A percentile compares a stretch with the other conserved stretches of the same genome.
phyloP scores from a whole-genome alignment of 92 coral and sea anemone genomes.

The Porites divaricata region DNA sequence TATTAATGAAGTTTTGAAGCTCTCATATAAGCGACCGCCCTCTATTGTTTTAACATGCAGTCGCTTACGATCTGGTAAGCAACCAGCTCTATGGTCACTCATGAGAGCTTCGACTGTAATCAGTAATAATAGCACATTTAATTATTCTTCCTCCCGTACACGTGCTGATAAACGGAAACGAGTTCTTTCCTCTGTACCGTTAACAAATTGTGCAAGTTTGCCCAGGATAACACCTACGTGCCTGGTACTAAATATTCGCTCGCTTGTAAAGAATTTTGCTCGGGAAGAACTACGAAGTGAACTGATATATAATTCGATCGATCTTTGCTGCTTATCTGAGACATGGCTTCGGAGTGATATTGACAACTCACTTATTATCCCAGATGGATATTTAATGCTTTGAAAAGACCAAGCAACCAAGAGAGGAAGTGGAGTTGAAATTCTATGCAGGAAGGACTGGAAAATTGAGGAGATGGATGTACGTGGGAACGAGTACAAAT shows the following conservation, averaged over 20 bases:
- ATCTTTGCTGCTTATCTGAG: constrained; percentile 24
- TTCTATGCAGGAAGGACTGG: constrained; percentile 22
- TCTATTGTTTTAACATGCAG: too few relatives aligned
- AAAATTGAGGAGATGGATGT: constrained; percentile 31
- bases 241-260: constrained; percentile 1
- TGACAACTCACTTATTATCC: constrained; percentile 18
- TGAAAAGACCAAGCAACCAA: neutral
- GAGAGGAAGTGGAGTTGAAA: constrained; percentile 31
- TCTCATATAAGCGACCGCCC: too few relatives aligned
- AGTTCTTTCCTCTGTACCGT: neutral
- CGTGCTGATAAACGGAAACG: neutral
- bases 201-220: neutral
- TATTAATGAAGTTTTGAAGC: too few relatives aligned
- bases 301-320: constrained; percentile 9
- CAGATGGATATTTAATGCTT: constrained; percentile 13
- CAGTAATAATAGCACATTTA: too few relatives aligned
- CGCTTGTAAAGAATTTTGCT: constrained; percentile 32
- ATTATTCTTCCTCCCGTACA: neutral
- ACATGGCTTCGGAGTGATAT: constrained; percentile 45
- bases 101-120: too few relatives aligned
- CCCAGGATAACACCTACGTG: neutral
- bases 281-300: neutral
- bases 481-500: constrained; percentile 31
- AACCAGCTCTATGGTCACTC: too few relatives aligned
- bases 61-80: too few relatives aligned